Evolutionary conservation across 2,113 vertebrate genomes (phyloP).

Genomic region (Phyllostomus hastatus): DNA sequence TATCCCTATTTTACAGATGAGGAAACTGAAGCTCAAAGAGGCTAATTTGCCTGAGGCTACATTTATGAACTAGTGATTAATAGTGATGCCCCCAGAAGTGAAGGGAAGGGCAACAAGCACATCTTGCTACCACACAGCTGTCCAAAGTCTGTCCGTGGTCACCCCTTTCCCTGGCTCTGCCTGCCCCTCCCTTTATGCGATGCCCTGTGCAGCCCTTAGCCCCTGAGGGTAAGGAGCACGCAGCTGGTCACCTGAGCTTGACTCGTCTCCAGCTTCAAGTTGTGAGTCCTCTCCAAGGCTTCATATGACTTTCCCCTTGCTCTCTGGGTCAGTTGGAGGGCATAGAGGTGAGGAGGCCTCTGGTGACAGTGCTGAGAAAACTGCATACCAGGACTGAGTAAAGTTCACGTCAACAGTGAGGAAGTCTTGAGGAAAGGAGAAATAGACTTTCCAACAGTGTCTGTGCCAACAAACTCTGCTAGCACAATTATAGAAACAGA

Average conservation of each 20-base stretch:
- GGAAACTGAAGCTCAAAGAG: neutral
- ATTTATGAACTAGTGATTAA: neutral
- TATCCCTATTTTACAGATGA: neutral
- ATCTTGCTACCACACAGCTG: neutral
- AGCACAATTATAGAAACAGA: neutral
- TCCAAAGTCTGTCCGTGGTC: neutral
- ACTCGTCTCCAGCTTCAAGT: neutral
- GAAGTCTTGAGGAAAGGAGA: neutral
- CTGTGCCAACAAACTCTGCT: neutral
- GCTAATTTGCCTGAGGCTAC: neutral
- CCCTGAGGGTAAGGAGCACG: neutral
- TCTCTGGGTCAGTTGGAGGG: neutral
- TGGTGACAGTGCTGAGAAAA: neutral
- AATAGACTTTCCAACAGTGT: neutral
- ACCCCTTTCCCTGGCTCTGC: neutral
- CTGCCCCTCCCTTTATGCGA: neutral
- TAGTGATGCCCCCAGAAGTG: neutral
- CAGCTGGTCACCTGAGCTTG: neutral
- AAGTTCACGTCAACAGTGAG: neutral
- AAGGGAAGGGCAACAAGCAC: neutral
- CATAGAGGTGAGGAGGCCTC: neutral
- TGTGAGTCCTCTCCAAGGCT: neutral
- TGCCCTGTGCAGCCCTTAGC: neutral
- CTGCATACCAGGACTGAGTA: neutral
- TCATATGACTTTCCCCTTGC: neutral